Evolutionary conservation across 2,888 invertebrate genomes (phyloP).

Genomic region (Cerastis rubricosa): DNA sequence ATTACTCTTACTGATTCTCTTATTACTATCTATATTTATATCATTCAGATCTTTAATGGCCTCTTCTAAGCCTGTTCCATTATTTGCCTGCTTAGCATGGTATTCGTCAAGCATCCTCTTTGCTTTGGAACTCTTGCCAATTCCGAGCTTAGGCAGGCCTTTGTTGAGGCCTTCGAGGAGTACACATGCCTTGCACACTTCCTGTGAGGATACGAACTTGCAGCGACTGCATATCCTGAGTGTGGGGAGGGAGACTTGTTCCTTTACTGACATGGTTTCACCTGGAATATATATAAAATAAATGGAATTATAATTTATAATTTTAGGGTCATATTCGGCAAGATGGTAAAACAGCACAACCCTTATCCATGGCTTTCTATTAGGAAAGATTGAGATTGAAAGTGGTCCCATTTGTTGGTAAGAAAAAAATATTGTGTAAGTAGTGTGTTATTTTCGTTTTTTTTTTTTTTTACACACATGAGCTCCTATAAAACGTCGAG

Average conservation of each 20-base stretch:
- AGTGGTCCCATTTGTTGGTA: neutral
- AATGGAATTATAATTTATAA: neutral
- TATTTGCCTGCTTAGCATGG: slow-evolving; percentile 73
- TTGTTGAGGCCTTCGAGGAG: slow-evolving; percentile 98
- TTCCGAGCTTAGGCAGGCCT: slow-evolving; percentile 97
- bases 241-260: slow-evolving; percentile 95
- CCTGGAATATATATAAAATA: slow-evolving; percentile 89
- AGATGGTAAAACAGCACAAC: neutral
- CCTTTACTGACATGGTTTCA: slow-evolving; percentile 96
- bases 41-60: slow-evolving; percentile 78
- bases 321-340: neutral
- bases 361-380: neutral
- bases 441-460: too few relatives aligned
- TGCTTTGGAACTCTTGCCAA: slow-evolving; percentile 96
- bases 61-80: slow-evolving; percentile 62
- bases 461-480: too few relatives aligned
- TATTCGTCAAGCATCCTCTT: slow-evolving; percentile 92
- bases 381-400: neutral
- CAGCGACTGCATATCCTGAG: slow-evolving; percentile 96
- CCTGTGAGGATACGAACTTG: slow-evolving; percentile 97
- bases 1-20: slow-evolving; percentile 66
- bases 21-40: slow-evolving; percentile 63
- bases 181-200: slow-evolving; percentile 98
- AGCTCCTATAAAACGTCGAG: too few relatives aligned
- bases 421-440: neutral